Evolutionary conservation across 2,797 vertebrate species (phyloP), one percentile per base, ranked within the genome.

Genomic region (Dermochelys coriacea): DNA sequence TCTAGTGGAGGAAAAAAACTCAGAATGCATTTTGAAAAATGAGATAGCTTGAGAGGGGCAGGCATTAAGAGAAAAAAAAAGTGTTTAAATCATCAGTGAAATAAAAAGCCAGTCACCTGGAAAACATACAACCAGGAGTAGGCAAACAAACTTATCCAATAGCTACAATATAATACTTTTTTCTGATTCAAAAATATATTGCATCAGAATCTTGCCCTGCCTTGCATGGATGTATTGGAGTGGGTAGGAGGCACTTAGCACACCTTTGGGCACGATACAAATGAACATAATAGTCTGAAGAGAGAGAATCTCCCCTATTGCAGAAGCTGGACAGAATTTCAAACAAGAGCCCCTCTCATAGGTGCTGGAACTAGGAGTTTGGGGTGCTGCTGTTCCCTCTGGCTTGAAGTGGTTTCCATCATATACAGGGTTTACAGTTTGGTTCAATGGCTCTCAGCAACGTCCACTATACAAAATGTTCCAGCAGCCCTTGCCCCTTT

Each of bases 101-200:
- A 75, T 41, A 71, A 92, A 91, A 91, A 95, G 14, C 8, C 57
- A 91, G 84, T 82, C 51, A 37, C 27, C 2, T 90, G 86, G 87
- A 89, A 96, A 95, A 93, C 84, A 91, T n/a, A 68, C 86, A 57
- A 85, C 85, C 90, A 89, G 41, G 50, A 91, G 27, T 14, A 19
- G 94, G 57, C 82, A 64, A 8, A 31, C 31, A 83, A 29, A 90
- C 23, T 80, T 80, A 55, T 19, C 85, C 86, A 75, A 90, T 86
- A 85, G 19, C 57, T 90, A 31, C 59, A 85, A 50, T 52, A 6
- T 89, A 87, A 45, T 86, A 71, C 49, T 88, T 92, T 25, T 86
- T 25, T 84, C 34, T 82, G 49, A 86, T 27, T 19, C 18, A 79
- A 23, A 54, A 23, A 54, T 54, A 91, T 79, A 91, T 80, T 89